Conservation (phyloP, 2,888 invertebrate genomes). For the Monochamus alternatus region DNA sequence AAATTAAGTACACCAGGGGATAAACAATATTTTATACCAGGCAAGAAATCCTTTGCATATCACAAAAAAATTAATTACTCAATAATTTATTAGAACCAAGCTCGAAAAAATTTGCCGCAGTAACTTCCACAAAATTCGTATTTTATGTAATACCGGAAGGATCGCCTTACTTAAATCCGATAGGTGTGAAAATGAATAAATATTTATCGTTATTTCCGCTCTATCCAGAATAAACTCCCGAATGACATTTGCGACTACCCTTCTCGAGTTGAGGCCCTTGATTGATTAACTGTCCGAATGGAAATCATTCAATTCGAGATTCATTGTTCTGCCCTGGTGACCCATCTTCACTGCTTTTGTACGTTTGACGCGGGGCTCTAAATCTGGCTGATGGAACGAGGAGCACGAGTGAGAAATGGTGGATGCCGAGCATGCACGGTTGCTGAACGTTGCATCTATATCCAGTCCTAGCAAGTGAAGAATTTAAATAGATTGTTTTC, state of each 20-base stretch:
- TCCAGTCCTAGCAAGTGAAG: background rate
- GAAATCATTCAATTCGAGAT: background rate
- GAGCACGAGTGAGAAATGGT: background rate
- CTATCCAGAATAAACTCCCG: no score
- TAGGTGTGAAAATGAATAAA: no score
- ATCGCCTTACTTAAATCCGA: no score
- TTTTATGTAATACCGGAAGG: no score
- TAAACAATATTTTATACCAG: no score
- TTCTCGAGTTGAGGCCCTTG: background rate
- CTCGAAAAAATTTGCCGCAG: no score
- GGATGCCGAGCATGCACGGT: background rate
- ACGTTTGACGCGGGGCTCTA: background rate
- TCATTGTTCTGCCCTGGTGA: background rate
- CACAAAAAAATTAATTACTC: no score
- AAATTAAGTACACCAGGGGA: no score
- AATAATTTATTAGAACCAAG: no score
- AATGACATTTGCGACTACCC: background rate
- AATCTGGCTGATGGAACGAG: background rate
- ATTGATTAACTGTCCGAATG: background rate
- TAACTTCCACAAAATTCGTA: no score
- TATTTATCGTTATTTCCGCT: no score
- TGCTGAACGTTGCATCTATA: background rate
- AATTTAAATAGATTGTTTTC: background rate
- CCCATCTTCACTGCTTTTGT: background rate
- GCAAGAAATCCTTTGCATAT: no score